A percentile compares a stretch with the other conserved stretches of the same genome.
phyloP scores from a whole-genome alignment of 2,888 invertebrate species.

The Tanytarsus gracilentus region DNA sequence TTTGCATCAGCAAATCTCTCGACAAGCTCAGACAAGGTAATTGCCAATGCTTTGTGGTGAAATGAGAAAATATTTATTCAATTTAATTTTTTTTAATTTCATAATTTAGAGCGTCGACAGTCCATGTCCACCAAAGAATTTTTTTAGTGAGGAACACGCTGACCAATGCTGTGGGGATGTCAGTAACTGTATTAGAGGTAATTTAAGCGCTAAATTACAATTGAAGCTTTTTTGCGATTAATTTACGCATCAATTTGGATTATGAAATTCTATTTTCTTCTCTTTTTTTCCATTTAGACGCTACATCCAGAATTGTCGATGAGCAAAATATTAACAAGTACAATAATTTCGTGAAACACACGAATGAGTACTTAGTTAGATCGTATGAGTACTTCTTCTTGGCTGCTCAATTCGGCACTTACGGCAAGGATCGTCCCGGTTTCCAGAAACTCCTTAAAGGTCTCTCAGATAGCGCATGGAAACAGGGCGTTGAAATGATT shows the following conservation, averaged over 20 bases:
- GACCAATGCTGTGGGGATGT: background rate
- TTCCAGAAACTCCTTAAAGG: conserved; percentile 65
- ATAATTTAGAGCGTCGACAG: background rate
- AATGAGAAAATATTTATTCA: background rate
- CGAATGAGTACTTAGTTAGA: conserved; percentile 56
- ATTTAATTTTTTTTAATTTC: background rate
- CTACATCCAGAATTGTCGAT: conserved; percentile 10
- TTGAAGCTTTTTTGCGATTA: too few relatives aligned
- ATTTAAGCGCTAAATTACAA: background rate
- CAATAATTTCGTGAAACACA: conserved; percentile 32
- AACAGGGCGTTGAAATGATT: conserved; percentile 62
- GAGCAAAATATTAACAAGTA: background rate
- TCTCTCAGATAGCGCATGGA: conserved; percentile 66
- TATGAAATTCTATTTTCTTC: too few relatives aligned
- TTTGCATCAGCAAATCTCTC: background rate
- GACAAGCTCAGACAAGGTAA: background rate
- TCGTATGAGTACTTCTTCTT: conserved; percentile 68
- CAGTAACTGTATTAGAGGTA: background rate
- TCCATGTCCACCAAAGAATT: background rate
- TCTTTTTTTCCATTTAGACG: background rate
- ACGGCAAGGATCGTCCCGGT: conserved; percentile 63
- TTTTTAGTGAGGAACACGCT: background rate
- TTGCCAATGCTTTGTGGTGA: background rate
- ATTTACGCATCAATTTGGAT: too few relatives aligned
- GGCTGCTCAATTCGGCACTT: conserved; percentile 67